phyloP scores from a whole-genome alignment of 2,113 vertebrate species.

The Antidorcas marsupialis region DNA sequence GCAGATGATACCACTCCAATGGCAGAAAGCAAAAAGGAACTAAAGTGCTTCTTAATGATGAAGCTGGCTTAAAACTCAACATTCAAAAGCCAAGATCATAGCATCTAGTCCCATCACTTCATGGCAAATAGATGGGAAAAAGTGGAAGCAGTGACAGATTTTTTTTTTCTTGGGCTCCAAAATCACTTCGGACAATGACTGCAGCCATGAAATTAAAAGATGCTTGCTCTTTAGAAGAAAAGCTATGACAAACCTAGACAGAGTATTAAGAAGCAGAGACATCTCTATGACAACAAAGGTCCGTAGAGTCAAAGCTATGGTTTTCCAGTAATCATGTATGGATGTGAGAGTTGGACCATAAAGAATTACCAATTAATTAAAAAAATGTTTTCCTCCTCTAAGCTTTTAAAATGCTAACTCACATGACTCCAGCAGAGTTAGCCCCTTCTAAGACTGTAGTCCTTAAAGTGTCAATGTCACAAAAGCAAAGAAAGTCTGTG shows the following conservation, averaged over 20 bases:
- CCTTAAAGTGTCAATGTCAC: background rate
- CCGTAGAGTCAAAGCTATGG: background rate
- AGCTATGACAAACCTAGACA: background rate
- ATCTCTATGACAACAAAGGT: background rate
- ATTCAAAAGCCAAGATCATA: background rate
- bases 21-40: background rate
- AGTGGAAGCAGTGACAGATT: background rate
- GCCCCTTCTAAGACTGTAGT: background rate
- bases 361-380: background rate
- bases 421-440: background rate
- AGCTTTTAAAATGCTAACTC: background rate
- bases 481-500: background rate
- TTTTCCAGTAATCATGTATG: background rate
- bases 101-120: background rate
- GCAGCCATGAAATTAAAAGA: background rate
- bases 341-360: background rate
- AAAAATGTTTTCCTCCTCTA: background rate
- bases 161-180: background rate
- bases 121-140: background rate
- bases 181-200: background rate
- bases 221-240: background rate
- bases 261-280: background rate
- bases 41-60: background rate
- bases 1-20: background rate
- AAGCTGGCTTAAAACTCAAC: background rate